phyloP scores from a whole-genome alignment of 1,140 invertebrate species.

The Aphidius gifuensis region DNA sequence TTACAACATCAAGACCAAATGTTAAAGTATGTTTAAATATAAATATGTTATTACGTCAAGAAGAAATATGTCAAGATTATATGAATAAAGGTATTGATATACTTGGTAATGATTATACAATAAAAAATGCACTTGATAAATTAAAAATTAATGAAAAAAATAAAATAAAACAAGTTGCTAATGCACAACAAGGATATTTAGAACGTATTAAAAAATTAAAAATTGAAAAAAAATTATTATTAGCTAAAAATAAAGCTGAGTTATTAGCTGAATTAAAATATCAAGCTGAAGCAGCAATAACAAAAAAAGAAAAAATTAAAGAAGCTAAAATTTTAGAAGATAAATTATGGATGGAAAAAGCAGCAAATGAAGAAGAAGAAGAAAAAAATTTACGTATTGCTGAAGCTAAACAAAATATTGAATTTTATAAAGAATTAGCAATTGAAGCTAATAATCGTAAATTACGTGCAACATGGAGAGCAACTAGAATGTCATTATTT shows the following conservation, averaged over 20 bases:
- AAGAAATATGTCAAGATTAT: conserved; percentile 55
- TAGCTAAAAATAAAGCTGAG: conserved; percentile 47
- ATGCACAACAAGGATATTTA: conserved; percentile 40
- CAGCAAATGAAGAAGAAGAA: conserved; percentile 38
- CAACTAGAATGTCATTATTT: conserved; percentile 58
- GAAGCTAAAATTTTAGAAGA: conserved; percentile 53
- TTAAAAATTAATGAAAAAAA: conserved; percentile 37
- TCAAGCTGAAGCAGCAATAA: conserved; percentile 52
- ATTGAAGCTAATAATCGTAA: conserved; percentile 57
- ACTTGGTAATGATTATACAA: conserved; percentile 35
- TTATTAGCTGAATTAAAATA: conserved; percentile 47
- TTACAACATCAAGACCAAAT: conserved; percentile 55
- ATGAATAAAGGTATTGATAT: conserved; percentile 36
- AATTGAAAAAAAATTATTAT: conserved; percentile 38
- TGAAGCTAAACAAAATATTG: conserved; percentile 51
- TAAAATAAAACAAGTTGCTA: conserved; percentile 38
- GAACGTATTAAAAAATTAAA: conserved; percentile 39
- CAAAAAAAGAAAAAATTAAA: conserved; percentile 49
- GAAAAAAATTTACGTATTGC: conserved; percentile 33
- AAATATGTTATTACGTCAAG: conserved; percentile 54
- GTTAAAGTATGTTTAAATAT: conserved; percentile 59
- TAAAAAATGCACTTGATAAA: conserved; percentile 41
- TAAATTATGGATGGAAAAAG: conserved; percentile 48
- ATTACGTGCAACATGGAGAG: conserved; percentile 59
- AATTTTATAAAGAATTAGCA: conserved; percentile 60